These are phyloP conservation scores for Drosophila rellima DNA, from an alignment of 2,888 invertebrate species.

Conservation along the genomic window DNA sequence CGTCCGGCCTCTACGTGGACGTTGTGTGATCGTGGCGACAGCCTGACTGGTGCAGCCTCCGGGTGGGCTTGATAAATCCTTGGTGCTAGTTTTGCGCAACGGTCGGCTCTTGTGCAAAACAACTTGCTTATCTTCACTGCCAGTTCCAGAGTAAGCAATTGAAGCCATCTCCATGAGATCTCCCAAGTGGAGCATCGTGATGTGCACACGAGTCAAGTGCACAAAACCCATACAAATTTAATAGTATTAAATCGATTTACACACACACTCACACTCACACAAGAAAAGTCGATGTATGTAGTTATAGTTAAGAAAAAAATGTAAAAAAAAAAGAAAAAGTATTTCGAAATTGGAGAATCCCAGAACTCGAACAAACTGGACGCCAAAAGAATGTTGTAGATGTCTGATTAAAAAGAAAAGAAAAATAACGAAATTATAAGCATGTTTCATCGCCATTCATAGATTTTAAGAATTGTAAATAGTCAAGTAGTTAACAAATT, in stretches of 20 bases:
- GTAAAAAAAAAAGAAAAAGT: conserved; percentile 3
- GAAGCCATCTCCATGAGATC: conserved; percentile 26
- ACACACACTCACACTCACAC: conserved; percentile 25
- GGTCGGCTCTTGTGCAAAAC: conserved; percentile 37
- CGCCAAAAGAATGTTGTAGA: conserved; percentile 31
- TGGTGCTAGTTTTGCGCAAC: conserved; percentile 47
- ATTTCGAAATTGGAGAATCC: conserved; percentile 10
- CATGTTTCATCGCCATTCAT: conserved; percentile 58
- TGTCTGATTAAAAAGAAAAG: conserved; percentile 7
- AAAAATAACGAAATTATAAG: conserved; percentile 18
- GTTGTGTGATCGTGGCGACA: conserved; percentile 88
- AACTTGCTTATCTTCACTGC: conserved; percentile 16
- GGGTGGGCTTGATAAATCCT: conserved; percentile 47
- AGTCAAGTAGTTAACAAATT: conserved; percentile 32
- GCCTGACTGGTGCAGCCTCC: conserved; percentile 17
- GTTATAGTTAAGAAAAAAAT: conserved; percentile 1
- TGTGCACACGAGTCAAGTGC: conserved; percentile 31
- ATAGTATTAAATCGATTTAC: conserved; percentile 57
- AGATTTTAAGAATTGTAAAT: conserved; percentile 49
- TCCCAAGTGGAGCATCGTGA: conserved; percentile 3
- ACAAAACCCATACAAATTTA: conserved; percentile 49
- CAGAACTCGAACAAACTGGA: conserved; percentile 28
- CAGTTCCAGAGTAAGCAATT: conserved; percentile 5
- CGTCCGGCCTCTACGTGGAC: conserved; percentile 83
- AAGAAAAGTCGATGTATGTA: conserved; percentile 2